Base-by-base conservation (phyloP, 2,797 vertebrate species). In the Erithacus rubecula region DNA sequence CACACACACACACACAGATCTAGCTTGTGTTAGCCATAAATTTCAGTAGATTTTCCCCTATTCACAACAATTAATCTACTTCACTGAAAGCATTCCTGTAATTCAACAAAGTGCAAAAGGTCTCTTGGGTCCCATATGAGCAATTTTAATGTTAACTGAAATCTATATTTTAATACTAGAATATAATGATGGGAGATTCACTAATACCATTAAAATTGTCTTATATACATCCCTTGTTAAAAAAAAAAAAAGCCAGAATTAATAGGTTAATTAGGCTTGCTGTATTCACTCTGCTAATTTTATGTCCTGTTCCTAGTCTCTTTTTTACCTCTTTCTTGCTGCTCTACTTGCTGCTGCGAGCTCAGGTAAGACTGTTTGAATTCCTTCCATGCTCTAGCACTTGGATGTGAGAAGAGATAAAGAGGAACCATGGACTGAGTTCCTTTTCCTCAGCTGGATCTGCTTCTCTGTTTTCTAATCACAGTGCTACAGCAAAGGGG, bases 111-210 rank as follows among this genome's bases (percentile, higher is more conserved):
- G 76, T 72, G 46, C 81, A 96, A 78, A 92, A 51, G 56, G 71
- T 90, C 72, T 90, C 70, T 30, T 2, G 14, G 23, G 69, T 88
- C 62, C 29, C 65, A 69, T 37, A 67, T 0, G 9, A 36, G 26
- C 41, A 86, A 76, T 90, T 94, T 79, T 69, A 86, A 76, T 49
- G 63, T 81, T 90, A 81, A 44, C 65, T 55, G 21, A 83, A 93
- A 91, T 95, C 59, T 34, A 69, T 91, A 76, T 52, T 92, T 91
- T 89, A 91, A 56, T 93, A 85, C 37, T 68, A 86, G 18, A 93
- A 75, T 78, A 69, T 27, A 81, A 70, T 91, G 47, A 72, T 83
- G 15, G 83, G 39, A 86, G 37, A 75, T 75, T 51, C 24, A 91
- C 53, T 90, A 83, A 82, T 89, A 65, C 67, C 36, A 72, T 62